Evolutionary conservation across 1,140 invertebrate genomes (phyloP).

Genomic region (Atta cephalotes): DNA sequence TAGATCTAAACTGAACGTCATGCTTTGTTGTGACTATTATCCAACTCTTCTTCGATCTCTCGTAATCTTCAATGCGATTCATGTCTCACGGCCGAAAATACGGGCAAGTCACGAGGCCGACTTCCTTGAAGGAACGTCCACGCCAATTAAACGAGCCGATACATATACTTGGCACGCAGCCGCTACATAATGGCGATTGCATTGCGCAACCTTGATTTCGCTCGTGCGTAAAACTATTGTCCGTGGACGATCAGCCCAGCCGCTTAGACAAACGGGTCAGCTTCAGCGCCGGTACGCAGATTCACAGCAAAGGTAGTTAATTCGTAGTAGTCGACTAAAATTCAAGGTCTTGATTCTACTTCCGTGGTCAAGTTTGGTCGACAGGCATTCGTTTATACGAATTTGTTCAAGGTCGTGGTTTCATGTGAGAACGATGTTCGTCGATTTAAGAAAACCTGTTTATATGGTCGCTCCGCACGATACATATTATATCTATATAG

Average conservation of each 20-base stretch:
- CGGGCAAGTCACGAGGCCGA: constrained; percentile 49
- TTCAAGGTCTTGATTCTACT: constrained; percentile 41
- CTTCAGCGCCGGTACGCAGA: constrained; percentile 1
- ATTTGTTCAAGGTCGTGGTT: constrained; percentile 31
- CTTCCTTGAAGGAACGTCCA: constrained; percentile 66
- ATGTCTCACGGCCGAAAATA: constrained; percentile 65
- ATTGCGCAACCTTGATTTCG: constrained; percentile 71
- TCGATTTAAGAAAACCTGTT: constrained; percentile 29
- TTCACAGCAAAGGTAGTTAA: not conserved
- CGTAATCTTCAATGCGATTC: constrained; percentile 20
- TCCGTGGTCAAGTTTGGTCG: constrained; percentile 33
- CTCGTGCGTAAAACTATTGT: constrained; percentile 67
- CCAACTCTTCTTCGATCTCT: not conserved
- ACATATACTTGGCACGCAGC: constrained; percentile 55
- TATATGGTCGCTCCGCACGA: constrained; percentile 36
- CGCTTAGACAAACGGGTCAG: not conserved
- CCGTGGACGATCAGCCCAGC: not conserved
- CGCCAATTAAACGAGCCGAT: constrained; percentile 65
- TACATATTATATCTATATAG: constrained; percentile 48
- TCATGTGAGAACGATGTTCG: not conserved
- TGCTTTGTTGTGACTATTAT: not conserved
- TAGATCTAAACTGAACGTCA: not conserved
- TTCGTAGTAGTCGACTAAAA: not conserved
- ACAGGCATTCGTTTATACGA: constrained; percentile 9
- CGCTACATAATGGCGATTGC: constrained; percentile 72